Evolutionary conservation across 2,797 vertebrate genomes (phyloP).

Genomic region (Apodemus agrarius): DNA sequence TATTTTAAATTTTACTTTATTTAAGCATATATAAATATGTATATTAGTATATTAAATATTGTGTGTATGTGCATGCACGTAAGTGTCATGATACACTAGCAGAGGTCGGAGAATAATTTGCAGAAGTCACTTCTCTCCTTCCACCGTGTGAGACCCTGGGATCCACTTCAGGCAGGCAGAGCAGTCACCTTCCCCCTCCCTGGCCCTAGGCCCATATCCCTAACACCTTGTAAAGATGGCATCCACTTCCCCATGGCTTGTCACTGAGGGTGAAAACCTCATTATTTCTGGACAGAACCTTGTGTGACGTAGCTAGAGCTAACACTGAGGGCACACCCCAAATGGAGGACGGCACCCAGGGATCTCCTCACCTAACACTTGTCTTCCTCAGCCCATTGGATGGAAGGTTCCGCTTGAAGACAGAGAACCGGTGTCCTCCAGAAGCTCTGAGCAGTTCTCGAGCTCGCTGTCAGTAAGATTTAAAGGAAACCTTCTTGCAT

Average conservation of each 20-base stretch:
- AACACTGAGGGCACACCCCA: not conserved
- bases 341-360: accelerated
- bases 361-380: not conserved
- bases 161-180: not conserved
- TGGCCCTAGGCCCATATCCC: not conserved
- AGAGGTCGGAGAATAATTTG: not conserved
- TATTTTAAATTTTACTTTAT: not conserved
- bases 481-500: constrained; percentile 61
- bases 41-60: not conserved
- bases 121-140: not conserved
- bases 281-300: not conserved
- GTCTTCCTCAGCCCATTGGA: not conserved
- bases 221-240: not conserved
- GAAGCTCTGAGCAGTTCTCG: constrained; percentile 2
- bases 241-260: accelerated
- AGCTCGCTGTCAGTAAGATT: constrained; percentile 54
- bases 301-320: too few species aligned
- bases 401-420: not conserved
- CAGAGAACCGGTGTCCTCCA: constrained; percentile 10
- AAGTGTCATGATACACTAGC: not conserved
- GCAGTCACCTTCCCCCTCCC: not conserved
- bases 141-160: not conserved
- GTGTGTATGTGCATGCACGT: too few species aligned
- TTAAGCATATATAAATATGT: not conserved
- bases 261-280: too few species aligned